Percentiles rank a stretch among this genome's conserved stretches.
Conservation (phyloP, 23 tunicate species). For the Halocynthia roretzi region DNA sequence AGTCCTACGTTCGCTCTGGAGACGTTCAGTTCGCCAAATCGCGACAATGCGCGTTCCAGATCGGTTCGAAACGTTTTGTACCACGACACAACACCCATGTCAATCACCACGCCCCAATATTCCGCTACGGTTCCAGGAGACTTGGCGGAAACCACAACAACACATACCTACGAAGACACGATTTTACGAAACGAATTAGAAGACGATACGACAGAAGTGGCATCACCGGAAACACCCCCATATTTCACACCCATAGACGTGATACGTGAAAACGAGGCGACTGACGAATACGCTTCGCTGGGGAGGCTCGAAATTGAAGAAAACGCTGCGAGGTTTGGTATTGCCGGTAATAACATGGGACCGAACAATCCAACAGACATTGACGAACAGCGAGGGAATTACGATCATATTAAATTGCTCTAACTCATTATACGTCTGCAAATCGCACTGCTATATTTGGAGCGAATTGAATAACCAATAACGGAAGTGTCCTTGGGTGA, state of each 20-base stretch:
- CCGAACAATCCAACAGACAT: not conserved
- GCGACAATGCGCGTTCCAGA: not conserved
- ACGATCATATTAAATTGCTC: not conserved
- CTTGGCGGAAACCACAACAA: not conserved
- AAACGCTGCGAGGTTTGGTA: not conserved
- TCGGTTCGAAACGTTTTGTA: slow-evolving; percentile 4
- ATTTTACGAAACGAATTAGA: not conserved
- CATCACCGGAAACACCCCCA: not conserved
- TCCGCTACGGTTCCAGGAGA: not conserved
- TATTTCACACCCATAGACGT: not conserved
- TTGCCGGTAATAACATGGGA: not conserved
- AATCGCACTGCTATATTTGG: too few species aligned
- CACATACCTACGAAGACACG: slow-evolving; percentile 14
- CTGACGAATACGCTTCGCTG: not conserved
- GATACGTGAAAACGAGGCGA: not conserved
- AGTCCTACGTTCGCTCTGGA: slow-evolving; percentile 10
- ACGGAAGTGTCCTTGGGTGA: too few species aligned
- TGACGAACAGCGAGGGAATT: not conserved
- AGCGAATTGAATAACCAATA: too few species aligned
- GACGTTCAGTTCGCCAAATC: not conserved
- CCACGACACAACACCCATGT: not conserved
- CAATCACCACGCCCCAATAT: not conserved
- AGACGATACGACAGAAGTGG: not conserved
- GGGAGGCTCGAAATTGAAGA: not conserved
- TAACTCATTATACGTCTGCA: not conserved